Evolutionary conservation across 2,888 invertebrate genomes (phyloP).

Genomic region (Neoascia interrupta): DNA sequence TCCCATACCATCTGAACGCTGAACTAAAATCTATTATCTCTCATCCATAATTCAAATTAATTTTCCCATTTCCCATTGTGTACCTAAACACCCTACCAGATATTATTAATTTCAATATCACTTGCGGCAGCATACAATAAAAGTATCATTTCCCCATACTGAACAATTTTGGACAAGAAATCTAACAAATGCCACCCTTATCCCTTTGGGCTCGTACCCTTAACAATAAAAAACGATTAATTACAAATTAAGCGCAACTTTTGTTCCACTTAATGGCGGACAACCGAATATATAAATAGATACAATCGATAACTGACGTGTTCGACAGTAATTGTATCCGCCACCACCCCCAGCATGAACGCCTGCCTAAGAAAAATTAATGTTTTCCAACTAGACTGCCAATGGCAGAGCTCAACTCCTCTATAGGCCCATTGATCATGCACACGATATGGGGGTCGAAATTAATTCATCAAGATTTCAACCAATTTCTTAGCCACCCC

Average conservation of each 20-base stretch:
- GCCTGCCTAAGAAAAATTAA: slow-evolving; percentile 56
- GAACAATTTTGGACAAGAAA: slow-evolving; percentile 10
- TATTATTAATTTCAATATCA: slow-evolving; percentile 18
- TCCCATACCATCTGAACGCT: too few species aligned
- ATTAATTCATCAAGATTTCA: slow-evolving; percentile 68
- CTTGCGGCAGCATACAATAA: slow-evolving; percentile 7
- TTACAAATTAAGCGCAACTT: slow-evolving; percentile 68
- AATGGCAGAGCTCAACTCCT: slow-evolving; percentile 38
- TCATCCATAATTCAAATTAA: too few species aligned
- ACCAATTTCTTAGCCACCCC: slow-evolving; percentile 45
- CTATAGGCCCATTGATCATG: slow-evolving; percentile 55
- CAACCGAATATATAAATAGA: slow-evolving; percentile 15
- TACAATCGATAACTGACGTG: slow-evolving; percentile 62
- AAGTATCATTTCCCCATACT: neutral
- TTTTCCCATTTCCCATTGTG: too few species aligned
- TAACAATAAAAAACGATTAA: slow-evolving; percentile 63
- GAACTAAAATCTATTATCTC: too few species aligned
- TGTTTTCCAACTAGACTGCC: slow-evolving; percentile 24
- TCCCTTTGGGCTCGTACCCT: neutral
- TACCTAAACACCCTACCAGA: too few species aligned
- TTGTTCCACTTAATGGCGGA: slow-evolving; percentile 44
- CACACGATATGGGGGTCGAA: slow-evolving; percentile 43
- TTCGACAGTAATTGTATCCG: slow-evolving; percentile 54
- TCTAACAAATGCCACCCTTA: slow-evolving; percentile 11
- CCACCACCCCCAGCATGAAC: slow-evolving; percentile 42